Evolutionary conservation across 2,797 vertebrate species (phyloP).

Genomic region (Pogonophryne albipinna): DNA sequence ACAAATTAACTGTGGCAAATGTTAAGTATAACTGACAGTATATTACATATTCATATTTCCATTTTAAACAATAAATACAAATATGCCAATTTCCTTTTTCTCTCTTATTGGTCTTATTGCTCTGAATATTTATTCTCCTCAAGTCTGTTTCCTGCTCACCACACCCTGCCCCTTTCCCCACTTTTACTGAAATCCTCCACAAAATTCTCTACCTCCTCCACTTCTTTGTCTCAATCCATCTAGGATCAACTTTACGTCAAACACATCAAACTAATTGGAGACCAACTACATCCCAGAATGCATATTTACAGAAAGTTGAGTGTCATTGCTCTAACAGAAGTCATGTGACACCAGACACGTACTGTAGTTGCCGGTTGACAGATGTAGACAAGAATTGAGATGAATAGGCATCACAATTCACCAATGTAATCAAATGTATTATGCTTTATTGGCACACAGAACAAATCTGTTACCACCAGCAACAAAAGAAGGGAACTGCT

Average conservation of each 20-base stretch:
- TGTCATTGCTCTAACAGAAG: conserved; percentile 15
- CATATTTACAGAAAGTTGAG: conserved; percentile 25
- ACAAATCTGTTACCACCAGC: conserved; percentile 52
- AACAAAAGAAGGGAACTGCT: conserved; percentile 34
- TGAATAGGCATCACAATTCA: neutral
- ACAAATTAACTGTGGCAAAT: neutral
- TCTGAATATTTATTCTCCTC: conserved; percentile 20
- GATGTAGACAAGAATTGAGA: conserved; percentile 9
- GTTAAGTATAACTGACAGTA: neutral
- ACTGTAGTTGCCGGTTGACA: too few relatives aligned
- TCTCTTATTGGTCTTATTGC: conserved; percentile 13
- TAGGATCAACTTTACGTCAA: conserved; percentile 49
- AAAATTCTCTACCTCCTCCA: conserved; percentile 43
- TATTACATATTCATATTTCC: neutral
- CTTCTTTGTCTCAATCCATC: conserved; percentile 18
- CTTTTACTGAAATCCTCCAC: conserved; percentile 53
- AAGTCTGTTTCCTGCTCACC: conserved; percentile 41
- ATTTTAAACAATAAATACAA: neutral
- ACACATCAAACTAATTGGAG: conserved; percentile 62
- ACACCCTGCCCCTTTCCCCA: conserved; percentile 52
- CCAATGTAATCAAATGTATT: too few relatives aligned
- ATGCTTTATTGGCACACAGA: neutral
- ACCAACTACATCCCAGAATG: conserved; percentile 34
- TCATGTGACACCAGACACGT: neutral
- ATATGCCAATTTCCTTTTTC: conserved; percentile 5